Percentiles rank a stretch among this genome's conserved stretches.
Evolutionary conservation across 2,113 vertebrate species (phyloP).

Genomic region (Dasyprocta punctata): DNA sequence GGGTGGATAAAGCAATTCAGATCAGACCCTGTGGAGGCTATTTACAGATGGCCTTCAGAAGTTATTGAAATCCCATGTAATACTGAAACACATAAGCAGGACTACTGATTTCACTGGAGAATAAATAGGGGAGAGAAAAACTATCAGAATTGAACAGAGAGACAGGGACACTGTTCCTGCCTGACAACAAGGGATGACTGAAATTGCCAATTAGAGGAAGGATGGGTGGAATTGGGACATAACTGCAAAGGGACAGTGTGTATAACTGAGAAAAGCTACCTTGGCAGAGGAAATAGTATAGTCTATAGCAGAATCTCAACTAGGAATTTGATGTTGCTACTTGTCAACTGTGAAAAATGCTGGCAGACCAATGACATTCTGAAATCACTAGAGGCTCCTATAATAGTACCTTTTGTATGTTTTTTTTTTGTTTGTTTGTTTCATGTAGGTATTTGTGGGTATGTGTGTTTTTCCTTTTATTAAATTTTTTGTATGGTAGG

Average conservation of each 20-base stretch:
- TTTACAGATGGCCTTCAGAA: neutral
- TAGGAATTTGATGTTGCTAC: neutral
- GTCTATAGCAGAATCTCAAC: neutral
- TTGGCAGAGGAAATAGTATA: neutral
- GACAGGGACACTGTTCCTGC: neutral
- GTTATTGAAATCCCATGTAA: neutral
- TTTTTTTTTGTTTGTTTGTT: neutral
- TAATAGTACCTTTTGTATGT: neutral
- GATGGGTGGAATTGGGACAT: neutral
- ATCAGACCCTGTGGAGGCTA: neutral
- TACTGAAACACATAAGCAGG: neutral
- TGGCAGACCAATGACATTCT: neutral
- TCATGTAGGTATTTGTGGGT: neutral
- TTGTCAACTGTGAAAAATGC: neutral
- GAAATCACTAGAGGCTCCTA: neutral
- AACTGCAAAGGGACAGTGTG: neutral
- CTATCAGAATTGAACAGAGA: neutral
- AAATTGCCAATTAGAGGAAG: neutral
- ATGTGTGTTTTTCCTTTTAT: neutral
- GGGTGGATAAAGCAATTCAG: neutral
- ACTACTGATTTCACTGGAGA: neutral
- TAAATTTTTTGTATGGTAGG: neutral
- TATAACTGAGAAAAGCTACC: neutral
- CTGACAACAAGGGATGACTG: neutral
- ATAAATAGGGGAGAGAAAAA: neutral